Base-by-base conservation (phyloP, 2,888 invertebrate genomes). In the Apomyelois bistriatella region DNA sequence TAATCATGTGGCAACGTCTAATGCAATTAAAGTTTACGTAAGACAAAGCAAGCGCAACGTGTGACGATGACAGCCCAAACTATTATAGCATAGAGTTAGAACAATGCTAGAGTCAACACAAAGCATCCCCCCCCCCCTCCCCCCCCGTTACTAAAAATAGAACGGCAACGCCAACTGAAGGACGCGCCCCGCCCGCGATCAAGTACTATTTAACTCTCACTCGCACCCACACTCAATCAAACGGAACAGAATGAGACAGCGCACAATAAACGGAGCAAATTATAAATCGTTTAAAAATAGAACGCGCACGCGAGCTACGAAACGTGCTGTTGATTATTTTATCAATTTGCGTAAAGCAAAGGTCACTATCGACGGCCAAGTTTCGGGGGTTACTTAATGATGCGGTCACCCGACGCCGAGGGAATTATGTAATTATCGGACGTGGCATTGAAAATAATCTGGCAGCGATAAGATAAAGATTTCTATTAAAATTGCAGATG, bases 121-220 rank as follows among this genome's bases (percentile, higher is more conserved):
- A 73, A 65, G 67, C 63, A 62, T 51, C 42, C 56, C 53, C 53
- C 37, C 52, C 58, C 66, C 63, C 64, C 65, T 56, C 36, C 57
- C n/a, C 54, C 53, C 65, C 65, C 60, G 58, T 42, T 30, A 46
- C 65, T 74, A 76, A 63, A 77, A 74, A 76, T 77, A 78, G 78
- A 70, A 67, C 72, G 70, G 70, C 72, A 70, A 67, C 68, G 68
- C 70, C 85, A 81, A 82, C 75, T 82, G 87, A 86, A 88, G 88
- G 86, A 84, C 87, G 83, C 70, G 72, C 68, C 72, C 66, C 68
- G 54, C 69, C 62, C 67, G 58, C 64, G 32, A 49, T 12, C 43
- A 28, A 62, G 59, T 66, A 43, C 51, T 43, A 43, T 30, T 37
- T n/a, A 59, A 61, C 47, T 72, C 73, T 65, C 75, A 30, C 65